These are phyloP conservation scores for Strix uralensis DNA, from an alignment of 2,113 vertebrate genomes.

Conservation along the genomic window DNA sequence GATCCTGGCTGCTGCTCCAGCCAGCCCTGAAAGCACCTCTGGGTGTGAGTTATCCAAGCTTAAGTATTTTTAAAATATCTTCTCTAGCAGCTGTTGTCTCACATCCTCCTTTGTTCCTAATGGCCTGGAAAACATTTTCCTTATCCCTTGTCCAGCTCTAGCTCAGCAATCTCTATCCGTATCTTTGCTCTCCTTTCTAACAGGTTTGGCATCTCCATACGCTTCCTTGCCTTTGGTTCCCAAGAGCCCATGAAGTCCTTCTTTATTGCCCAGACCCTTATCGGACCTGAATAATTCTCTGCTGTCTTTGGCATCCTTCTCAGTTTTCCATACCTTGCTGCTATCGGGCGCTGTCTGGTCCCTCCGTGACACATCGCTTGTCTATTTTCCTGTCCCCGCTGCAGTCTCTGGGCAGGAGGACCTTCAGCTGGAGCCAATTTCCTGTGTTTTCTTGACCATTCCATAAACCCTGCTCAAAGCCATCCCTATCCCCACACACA, in stretches of 20 bases:
- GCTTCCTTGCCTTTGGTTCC: background rate
- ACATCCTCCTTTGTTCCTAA: slow-evolving; percentile 1
- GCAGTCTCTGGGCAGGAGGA: background rate
- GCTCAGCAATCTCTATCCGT: background rate
- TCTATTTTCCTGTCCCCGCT: background rate
- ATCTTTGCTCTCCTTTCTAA: background rate
- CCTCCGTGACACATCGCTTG: slow-evolving; percentile 1
- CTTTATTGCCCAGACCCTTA: background rate
- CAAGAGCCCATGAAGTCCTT: background rate
- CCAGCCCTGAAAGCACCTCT: background rate
- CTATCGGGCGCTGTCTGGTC: background rate
- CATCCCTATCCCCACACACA: slow-evolving; percentile 20
- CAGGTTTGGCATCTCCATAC: background rate
- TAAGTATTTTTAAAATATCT: slow-evolving; percentile 12
- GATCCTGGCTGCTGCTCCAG: background rate
- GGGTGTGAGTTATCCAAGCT: slow-evolving; percentile 13
- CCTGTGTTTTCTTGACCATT: slow-evolving; percentile 57
- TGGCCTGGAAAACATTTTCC: slow-evolving; percentile 38
- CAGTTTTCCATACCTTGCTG: slow-evolving; percentile 18
- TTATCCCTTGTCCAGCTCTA: background rate
- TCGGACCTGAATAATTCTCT: background rate
- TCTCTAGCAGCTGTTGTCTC: slow-evolving; percentile 41
- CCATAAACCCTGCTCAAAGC: slow-evolving; percentile 39
- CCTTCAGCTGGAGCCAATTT: slow-evolving; percentile 54
- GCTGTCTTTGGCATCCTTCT: slow-evolving; percentile 52